A percentile compares a stretch with the other conserved stretches of the same genome.
Evolutionary conservation across 2,797 vertebrate genomes (phyloP).

Genomic region (Tokudaia tokunoshimensis): DNA sequence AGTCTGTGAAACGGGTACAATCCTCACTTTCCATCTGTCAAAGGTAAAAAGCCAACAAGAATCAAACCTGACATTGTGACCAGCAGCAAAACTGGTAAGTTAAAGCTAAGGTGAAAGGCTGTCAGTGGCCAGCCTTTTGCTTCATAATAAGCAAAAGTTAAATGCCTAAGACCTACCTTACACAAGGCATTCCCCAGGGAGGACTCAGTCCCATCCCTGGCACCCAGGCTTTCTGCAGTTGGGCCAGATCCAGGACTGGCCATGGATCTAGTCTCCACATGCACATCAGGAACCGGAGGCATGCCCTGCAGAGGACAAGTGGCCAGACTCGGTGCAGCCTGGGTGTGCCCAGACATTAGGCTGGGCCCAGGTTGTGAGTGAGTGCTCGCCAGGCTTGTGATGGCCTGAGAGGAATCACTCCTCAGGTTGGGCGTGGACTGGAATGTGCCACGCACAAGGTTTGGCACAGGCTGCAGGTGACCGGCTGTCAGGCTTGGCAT

Average conservation of each 20-base stretch:
- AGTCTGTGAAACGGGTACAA: constrained; percentile 75
- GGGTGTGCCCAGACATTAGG: constrained; percentile 72
- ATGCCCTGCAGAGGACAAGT: constrained; percentile 74
- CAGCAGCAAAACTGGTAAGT: constrained; percentile 10
- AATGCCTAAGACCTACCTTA: constrained; percentile 83
- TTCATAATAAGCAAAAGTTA: neutral
- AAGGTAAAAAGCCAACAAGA: constrained; percentile 22
- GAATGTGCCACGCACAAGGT: constrained; percentile 52
- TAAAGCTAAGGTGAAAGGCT: neutral
- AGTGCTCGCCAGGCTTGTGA: constrained; percentile 57
- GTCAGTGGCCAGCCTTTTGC: neutral
- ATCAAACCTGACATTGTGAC: constrained; percentile 39
- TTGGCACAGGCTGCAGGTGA: constrained; percentile 74
- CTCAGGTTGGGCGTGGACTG: constrained; percentile 61
- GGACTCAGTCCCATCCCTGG: constrained; percentile 81
- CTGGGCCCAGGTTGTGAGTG: constrained; percentile 45
- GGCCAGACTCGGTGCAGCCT: constrained; percentile 73
- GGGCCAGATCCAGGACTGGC: constrained; percentile 79
- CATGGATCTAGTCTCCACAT: constrained; percentile 85
- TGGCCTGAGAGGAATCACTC: constrained; percentile 57
- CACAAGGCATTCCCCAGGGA: constrained; percentile 87
- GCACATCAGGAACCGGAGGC: constrained; percentile 87
- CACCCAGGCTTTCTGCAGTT: constrained; percentile 82
- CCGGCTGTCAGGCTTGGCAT: constrained; percentile 51
- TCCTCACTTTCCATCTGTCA: constrained; percentile 88